Evolutionary conservation across 2,888 invertebrate species (phyloP).

Genomic region (Endotricha flammealis): DNA sequence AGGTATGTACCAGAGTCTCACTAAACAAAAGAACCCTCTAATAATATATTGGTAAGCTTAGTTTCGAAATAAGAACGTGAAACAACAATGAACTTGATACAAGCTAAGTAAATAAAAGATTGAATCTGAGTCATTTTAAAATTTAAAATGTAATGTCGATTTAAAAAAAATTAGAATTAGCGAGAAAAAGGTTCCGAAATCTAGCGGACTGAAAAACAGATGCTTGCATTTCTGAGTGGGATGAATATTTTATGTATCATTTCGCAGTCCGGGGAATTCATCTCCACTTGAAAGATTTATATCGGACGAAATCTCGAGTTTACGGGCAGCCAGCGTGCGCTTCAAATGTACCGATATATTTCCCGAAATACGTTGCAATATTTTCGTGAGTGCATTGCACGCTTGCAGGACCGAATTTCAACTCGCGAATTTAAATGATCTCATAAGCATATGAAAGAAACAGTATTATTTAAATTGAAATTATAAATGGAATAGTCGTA

Average conservation of each 20-base stretch:
- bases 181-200: slow-evolving; percentile 30
- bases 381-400: slow-evolving; percentile 34
- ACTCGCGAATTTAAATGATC: neutral
- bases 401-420: slow-evolving; percentile 9
- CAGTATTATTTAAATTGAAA: no score
- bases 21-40: slow-evolving; percentile 1
- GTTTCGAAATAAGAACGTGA: no score
- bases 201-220: slow-evolving; percentile 54
- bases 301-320: slow-evolving; percentile 61
- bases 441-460: no score
- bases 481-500: no score
- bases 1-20: slow-evolving; percentile 26
- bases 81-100: no score
- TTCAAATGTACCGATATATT: slow-evolving; percentile 48
- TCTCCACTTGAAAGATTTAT: slow-evolving; percentile 72
- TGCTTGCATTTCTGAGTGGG: slow-evolving; percentile 60
- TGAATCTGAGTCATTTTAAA: slow-evolving; percentile 10
- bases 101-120: neutral
- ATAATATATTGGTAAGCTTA: neutral
- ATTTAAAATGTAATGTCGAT: slow-evolving; percentile 8
- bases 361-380: slow-evolving; percentile 36
- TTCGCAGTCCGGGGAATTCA: slow-evolving; percentile 65
- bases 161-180: slow-evolving; percentile 14
- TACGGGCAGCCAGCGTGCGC: slow-evolving; percentile 42
- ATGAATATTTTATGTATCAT: slow-evolving; percentile 75